Evolutionary conservation across 2,113 vertebrate genomes (phyloP).

Genomic region (Plotosus lineatus): DNA sequence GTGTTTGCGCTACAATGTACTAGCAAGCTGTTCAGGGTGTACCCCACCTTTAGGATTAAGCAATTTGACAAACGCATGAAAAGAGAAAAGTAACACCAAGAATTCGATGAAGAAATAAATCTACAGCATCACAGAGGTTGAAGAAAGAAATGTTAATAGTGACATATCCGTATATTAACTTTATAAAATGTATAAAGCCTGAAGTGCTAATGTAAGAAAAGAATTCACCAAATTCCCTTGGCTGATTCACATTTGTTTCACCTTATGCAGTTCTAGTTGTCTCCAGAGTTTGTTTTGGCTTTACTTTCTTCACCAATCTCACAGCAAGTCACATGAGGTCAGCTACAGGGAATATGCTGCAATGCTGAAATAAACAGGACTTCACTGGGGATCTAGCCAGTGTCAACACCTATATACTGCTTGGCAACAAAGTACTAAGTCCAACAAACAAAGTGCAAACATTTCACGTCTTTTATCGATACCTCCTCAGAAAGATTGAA

Average conservation of each 20-base stretch:
- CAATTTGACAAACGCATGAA: too few relatives aligned
- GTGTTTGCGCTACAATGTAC: too few relatives aligned
- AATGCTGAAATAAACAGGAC: constrained; percentile 45
- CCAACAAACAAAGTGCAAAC: constrained; percentile 49
- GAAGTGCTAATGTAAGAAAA: not conserved
- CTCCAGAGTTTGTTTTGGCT: constrained; percentile 31
- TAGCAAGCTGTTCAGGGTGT: too few relatives aligned
- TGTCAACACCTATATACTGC: constrained; percentile 50
- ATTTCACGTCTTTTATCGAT: not conserved
- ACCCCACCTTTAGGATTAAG: too few relatives aligned
- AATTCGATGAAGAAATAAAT: not conserved
- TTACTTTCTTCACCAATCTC: constrained; percentile 16
- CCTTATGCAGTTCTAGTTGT: not conserved
- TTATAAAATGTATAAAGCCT: not conserved
- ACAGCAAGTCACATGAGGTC: constrained; percentile 26
- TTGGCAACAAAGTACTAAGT: constrained; percentile 48
- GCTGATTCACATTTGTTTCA: not conserved
- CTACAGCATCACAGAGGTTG: not conserved
- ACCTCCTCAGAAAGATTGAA: not conserved
- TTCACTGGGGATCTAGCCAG: constrained; percentile 41
- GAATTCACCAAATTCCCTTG: too few relatives aligned
- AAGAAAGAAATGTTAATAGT: not conserved
- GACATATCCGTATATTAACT: not conserved
- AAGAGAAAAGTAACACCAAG: too few relatives aligned
- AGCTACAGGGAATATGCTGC: constrained; percentile 34